Base-by-base conservation (phyloP, 1,140 invertebrate species). In the Anastrepha ludens region DNA sequence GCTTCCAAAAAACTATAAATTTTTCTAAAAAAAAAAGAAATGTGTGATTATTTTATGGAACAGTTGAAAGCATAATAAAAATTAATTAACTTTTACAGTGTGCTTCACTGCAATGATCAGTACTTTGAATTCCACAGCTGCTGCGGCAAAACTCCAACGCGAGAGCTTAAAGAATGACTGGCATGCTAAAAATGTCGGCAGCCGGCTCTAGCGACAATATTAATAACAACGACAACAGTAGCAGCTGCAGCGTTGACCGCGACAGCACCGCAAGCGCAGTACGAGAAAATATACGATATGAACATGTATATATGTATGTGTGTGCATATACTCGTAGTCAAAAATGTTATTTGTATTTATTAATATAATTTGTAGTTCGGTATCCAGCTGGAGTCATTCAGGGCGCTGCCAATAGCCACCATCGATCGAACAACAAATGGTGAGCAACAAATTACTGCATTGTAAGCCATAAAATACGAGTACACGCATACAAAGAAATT, bases 181-280 rank as follows among this genome's bases (percentile, higher is more conserved):
- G 86, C 86, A 87, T 87, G 62, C 62, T 65, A 67, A 87, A 65
- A 87, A 87, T 87, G 86, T 47, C 13, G 86, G 62, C 60, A 70
- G n/a, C 55, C 85, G 70, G 59, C 29, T 62, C 39, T 47, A 81
- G 39, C 65, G 50, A 86, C 47, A 65, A 60, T 44, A 88, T n/a
- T 60, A 86, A 55, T 78, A 85, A 85, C 50, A 87, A 50, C 78
- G 81, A 64, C 70, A 39, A 87, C 87, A 81, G 60, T 59, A 85
- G 58, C 62, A 74, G 41, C 74, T 81, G 47, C 74, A 81, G 47
- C 74, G 47, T 55, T 81, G 74, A 81, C 74, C 74, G 47, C 74
- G 55, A 81, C 74, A 81, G 17, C 9, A 58, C 47, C 74, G 74
- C 74, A 74, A 47, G 47, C 74, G 17, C 44, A 81, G 50, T n/a